Conservation (phyloP, 1,140 invertebrate species). For the Neuroterus valhalla region DNA sequence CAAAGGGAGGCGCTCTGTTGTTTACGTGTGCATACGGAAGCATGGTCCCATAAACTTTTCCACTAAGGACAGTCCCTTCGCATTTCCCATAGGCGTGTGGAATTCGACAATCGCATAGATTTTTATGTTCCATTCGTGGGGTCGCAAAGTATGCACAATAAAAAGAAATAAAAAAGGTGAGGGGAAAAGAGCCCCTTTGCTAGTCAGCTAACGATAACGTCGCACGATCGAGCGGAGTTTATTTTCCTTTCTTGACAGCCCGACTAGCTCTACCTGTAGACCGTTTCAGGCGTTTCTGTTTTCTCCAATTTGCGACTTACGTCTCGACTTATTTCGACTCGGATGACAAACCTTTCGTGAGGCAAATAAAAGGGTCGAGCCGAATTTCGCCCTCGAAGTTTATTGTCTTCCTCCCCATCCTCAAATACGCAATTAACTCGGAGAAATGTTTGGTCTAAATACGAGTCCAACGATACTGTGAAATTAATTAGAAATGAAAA, state of each 20-base stretch:
- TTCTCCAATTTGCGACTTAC: conserved; percentile 49
- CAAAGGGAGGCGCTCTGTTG: not conserved
- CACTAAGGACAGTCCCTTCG: conserved; percentile 5
- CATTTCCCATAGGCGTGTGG: not conserved
- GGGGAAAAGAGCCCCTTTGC: conserved; percentile 45
- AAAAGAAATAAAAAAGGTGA: conserved; percentile 39
- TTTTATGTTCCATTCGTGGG: conserved; percentile 38
- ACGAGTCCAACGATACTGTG: not conserved
- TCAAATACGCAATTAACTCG: conserved; percentile 41
- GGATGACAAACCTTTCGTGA: conserved; percentile 46
- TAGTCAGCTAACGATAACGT: conserved; percentile 43
- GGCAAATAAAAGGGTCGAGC: conserved; percentile 37
- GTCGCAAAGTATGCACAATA: conserved; percentile 38
- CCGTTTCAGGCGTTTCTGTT: not conserved
- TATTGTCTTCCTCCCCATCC: conserved; percentile 48
- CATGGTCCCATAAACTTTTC: conserved; percentile 7
- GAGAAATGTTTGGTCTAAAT: too few relatives aligned
- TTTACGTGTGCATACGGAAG: conserved; percentile 18
- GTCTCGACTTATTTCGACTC: conserved; percentile 48
- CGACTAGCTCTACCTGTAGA: conserved; percentile 48
- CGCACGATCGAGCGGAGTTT: conserved; percentile 48
- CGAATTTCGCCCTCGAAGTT: conserved; percentile 48
- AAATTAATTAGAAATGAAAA: conserved; percentile 28
- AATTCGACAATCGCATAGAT: conserved; percentile 26
- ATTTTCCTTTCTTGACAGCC: conserved; percentile 51